Conservation (phyloP, 1,140 invertebrate species). For the Apis cerana region DNA sequence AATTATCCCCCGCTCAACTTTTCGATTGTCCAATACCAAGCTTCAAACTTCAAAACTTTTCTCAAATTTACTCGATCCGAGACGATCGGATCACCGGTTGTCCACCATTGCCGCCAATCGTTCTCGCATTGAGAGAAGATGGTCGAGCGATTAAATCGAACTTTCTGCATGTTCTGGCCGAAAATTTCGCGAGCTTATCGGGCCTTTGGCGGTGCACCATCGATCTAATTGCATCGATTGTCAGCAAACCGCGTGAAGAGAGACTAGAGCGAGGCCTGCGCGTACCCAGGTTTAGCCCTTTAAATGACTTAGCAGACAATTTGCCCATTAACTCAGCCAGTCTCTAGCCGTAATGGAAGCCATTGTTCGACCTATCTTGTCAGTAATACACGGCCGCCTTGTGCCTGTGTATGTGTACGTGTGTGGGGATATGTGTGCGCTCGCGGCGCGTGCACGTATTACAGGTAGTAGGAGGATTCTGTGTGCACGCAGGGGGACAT, state of each 20-base stretch:
- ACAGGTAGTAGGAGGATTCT: constrained; percentile 58
- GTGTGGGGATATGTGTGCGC: constrained; percentile 39
- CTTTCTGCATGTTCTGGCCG: constrained; percentile 33
- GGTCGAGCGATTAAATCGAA: constrained; percentile 10
- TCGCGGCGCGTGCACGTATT: constrained; percentile 50
- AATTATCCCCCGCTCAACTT: no score
- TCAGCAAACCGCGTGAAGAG: constrained; percentile 64
- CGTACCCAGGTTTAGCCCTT: constrained; percentile 71
- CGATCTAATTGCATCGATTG: constrained; percentile 67
- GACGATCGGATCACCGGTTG: no score
- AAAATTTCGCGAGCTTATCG: constrained; percentile 45
- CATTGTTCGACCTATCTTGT: constrained; percentile 79
- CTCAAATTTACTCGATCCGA: no score
- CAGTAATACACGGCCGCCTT: constrained; percentile 70
- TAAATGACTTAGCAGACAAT: constrained; percentile 77
- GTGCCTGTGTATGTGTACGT: constrained; percentile 13
- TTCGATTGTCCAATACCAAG: no score
- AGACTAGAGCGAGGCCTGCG: constrained; percentile 51
- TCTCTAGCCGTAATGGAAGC: constrained; percentile 77
- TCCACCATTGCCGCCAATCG: neutral
- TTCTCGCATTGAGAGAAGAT: no score
- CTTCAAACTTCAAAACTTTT: no score
- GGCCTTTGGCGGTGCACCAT: constrained; percentile 32
- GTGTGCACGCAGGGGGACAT: constrained; percentile 68
- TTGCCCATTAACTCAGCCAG: constrained; percentile 77